phyloP scores from a whole-genome alignment of 1,140 invertebrate genomes.

The Leptinotarsa texana region DNA sequence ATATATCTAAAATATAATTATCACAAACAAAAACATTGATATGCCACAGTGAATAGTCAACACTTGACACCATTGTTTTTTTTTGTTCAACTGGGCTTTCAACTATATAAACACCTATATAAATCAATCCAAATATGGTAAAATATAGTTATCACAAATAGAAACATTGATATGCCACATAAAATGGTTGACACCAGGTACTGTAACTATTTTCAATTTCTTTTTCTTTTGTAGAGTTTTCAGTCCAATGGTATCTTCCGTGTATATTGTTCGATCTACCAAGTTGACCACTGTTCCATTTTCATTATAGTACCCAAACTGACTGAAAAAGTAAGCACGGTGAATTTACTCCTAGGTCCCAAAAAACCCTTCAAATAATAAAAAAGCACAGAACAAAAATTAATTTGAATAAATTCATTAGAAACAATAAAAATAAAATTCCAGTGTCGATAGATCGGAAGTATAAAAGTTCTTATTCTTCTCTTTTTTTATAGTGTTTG shows the following conservation, averaged over 20 bases:
- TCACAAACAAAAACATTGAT: too few species aligned
- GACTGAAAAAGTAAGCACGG: slow-evolving; percentile 61
- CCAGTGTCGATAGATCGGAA: too few species aligned
- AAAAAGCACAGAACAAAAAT: too few species aligned
- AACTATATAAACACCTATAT: neutral
- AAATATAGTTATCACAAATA: slow-evolving; percentile 76
- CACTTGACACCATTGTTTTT: too few species aligned
- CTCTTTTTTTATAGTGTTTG: too few species aligned
- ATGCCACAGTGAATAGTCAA: too few species aligned
- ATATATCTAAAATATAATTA: too few species aligned
- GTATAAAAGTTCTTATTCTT: too few species aligned
- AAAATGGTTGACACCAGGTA: slow-evolving; percentile 76
- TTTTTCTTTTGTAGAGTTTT: slow-evolving; percentile 70
- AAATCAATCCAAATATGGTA: slow-evolving; percentile 76
- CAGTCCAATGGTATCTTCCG: slow-evolving; percentile 76
- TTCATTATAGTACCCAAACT: slow-evolving; percentile 80
- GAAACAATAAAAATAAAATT: too few species aligned
- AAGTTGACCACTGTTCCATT: slow-evolving; percentile 77
- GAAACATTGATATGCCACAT: slow-evolving; percentile 79
- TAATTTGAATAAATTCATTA: too few species aligned
- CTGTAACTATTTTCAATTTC: slow-evolving; percentile 68
- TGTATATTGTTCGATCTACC: slow-evolving; percentile 71
- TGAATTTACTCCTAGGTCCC: neutral
- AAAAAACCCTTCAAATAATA: neutral
- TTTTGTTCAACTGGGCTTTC: too few species aligned